Percentiles rank a stretch among this genome's conserved stretches.
phyloP scores from a whole-genome alignment of 2,888 invertebrate genomes.

The Cosmia pyralina region DNA sequence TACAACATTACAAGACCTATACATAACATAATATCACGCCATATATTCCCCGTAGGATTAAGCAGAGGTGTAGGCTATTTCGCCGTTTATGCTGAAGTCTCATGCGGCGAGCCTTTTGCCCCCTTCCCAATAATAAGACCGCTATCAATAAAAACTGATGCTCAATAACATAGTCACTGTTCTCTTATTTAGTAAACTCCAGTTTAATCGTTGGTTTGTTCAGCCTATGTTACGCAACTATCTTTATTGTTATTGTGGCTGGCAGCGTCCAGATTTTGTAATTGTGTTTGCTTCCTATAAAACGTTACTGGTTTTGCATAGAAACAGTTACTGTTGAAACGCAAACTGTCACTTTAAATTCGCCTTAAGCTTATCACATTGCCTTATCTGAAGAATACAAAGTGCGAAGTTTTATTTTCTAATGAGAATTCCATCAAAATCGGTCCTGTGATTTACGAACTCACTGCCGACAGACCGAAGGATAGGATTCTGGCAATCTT shows the following conservation, averaged over 20 bases:
- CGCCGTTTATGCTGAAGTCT: no score
- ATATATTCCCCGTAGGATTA: neutral
- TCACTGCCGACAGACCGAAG: neutral
- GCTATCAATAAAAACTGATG: constrained; percentile 24
- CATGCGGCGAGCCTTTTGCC: no score
- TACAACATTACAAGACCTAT: no score
- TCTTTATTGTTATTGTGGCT: constrained; percentile 57
- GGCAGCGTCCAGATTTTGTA: constrained; percentile 51
- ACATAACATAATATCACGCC: neutral
- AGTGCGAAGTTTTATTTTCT: constrained; percentile 49
- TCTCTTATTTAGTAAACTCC: constrained; percentile 38
- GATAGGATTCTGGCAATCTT: neutral
- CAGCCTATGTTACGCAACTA: constrained; percentile 47
- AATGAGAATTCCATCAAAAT: constrained; percentile 45
- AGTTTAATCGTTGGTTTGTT: constrained; percentile 41
- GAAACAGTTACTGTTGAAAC: constrained; percentile 36
- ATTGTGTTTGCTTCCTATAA: constrained; percentile 49
- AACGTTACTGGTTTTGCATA: constrained; percentile 35
- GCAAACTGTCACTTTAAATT: constrained; percentile 39
- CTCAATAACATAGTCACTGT: constrained; percentile 20
- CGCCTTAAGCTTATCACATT: constrained; percentile 49
- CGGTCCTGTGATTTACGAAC: constrained; percentile 26
- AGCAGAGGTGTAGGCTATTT: neutral
- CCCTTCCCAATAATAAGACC: no score
- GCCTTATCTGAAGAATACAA: constrained; percentile 53